phyloP scores from a whole-genome alignment of 2,113 vertebrate genomes.

The Sitta europaea region DNA sequence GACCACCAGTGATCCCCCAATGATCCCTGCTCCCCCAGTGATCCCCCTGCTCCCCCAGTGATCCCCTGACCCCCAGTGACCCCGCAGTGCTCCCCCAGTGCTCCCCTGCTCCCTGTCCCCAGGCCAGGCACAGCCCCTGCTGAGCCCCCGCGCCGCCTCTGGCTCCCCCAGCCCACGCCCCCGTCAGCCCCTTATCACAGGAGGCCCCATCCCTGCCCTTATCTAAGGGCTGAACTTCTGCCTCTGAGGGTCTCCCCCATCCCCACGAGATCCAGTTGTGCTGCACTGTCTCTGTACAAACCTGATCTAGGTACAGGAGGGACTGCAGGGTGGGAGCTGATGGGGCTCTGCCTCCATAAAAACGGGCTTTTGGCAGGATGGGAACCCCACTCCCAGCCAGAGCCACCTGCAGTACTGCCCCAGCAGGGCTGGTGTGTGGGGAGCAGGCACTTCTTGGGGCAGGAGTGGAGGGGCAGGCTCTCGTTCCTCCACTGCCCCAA shows the following conservation, averaged over 20 bases:
- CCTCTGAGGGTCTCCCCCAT: background rate
- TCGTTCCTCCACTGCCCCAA: rapidly evolving
- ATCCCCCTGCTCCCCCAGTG: no score
- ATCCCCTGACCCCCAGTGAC: no score
- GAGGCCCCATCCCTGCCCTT: slow-evolving; percentile 4
- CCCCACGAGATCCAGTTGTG: rapidly evolving
- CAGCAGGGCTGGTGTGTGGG: background rate
- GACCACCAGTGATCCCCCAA: no score
- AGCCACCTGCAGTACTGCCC: rapidly evolving
- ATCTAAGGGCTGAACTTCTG: slow-evolving; percentile 39
- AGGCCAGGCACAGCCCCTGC: no score
- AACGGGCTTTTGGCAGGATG: rapidly evolving
- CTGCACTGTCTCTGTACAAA: rapidly evolving
- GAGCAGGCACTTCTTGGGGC: rapidly evolving
- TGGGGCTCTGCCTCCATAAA: rapidly evolving
- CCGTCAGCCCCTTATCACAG: background rate
- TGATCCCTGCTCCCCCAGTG: no score
- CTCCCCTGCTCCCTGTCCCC: no score
- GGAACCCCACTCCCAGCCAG: background rate
- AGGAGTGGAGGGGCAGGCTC: background rate
- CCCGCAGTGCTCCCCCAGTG: no score
- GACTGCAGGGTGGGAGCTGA: rapidly evolving
- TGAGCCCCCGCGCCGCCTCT: no score
- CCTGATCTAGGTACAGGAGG: background rate
- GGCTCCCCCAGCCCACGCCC: no score